phyloP scores from a whole-genome alignment of 2,888 invertebrate genomes.

The Drosophila tanythrix region DNA sequence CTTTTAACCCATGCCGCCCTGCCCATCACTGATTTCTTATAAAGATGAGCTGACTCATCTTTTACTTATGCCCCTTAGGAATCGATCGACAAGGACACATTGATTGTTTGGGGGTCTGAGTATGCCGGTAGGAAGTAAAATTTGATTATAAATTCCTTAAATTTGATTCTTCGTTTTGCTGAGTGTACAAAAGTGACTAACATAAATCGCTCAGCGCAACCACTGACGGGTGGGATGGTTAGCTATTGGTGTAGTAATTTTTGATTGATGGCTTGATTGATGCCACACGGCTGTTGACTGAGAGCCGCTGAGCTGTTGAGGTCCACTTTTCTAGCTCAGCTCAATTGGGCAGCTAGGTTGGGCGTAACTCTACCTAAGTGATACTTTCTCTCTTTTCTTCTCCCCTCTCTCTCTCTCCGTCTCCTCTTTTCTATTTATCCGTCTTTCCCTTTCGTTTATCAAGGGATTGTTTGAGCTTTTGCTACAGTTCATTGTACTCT shows the following conservation, averaged over 20 bases:
- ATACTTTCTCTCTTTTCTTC: neutral
- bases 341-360: slow-evolving; percentile 40
- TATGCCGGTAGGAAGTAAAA: neutral
- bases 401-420: neutral
- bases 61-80: neutral
- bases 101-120: neutral
- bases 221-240: neutral
- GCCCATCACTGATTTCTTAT: neutral
- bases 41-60: neutral
- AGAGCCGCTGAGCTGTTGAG: slow-evolving; percentile 32
- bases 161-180: neutral
- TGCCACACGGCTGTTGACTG: slow-evolving; percentile 46
- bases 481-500: slow-evolving; percentile 14
- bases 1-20: neutral
- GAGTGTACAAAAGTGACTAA: slow-evolving; percentile 28
- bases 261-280: slow-evolving; percentile 75
- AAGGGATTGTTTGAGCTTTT: slow-evolving; percentile 4
- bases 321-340: slow-evolving; percentile 33
- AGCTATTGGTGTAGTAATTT: slow-evolving; percentile 7
- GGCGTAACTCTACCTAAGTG: slow-evolving; percentile 49
- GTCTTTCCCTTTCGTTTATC: neutral
- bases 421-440: neutral
- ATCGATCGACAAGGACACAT: neutral
- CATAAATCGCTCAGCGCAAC: slow-evolving; percentile 54
- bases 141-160: neutral